Base-by-base conservation (phyloP, 2,888 invertebrate genomes). In the Xestia sexstrigata region DNA sequence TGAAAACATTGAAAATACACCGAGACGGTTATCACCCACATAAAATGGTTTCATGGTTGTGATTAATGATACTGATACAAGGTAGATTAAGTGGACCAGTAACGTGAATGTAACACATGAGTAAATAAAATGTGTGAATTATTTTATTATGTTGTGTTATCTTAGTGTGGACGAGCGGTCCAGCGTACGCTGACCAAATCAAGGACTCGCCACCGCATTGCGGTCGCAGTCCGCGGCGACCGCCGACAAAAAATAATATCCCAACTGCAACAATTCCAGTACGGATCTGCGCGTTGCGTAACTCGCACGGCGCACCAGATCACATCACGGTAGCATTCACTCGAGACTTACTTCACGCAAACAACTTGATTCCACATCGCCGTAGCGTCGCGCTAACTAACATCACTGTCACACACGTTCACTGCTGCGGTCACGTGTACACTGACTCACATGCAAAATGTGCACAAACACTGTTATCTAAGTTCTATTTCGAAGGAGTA, bases 361-460 rank as follows among this genome's bases (percentile, higher is more conserved):
- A 93, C 92, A 81, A 94, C 93, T 92, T 95, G 95, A 90, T 91
- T 94, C 95, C 95, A 95, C 95, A 95, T 95, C 76, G 72, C 83
- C 63, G 68, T 35, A 63, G 35, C 66, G 79, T 72, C 52, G 84
- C 81, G 78, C 76, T 72, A 79, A 74, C 35, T 35, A 1, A 35
- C 87, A 83, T 82, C 85, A 84, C 87, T 88, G 85, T 79, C 83
- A 84, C 85, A 86, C 74, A 76, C 87, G 77, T 70, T 81, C 87
- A 84, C 89, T 81, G 84, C 79, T 86, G 85, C 87, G 82, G 81
- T 89, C 87, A 83, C 87, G 89, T 83, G 88, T 84, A 79, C 86
- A 90, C 88, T 89, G 87, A 88, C 88, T 84, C 79, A 86, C 88
- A 88, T 89, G 89, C 89, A 90, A 91, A 91, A 89, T 87, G 87